Conservation (phyloP, 1,140 invertebrate genomes). For the Conopomorpha cramerella region DNA sequence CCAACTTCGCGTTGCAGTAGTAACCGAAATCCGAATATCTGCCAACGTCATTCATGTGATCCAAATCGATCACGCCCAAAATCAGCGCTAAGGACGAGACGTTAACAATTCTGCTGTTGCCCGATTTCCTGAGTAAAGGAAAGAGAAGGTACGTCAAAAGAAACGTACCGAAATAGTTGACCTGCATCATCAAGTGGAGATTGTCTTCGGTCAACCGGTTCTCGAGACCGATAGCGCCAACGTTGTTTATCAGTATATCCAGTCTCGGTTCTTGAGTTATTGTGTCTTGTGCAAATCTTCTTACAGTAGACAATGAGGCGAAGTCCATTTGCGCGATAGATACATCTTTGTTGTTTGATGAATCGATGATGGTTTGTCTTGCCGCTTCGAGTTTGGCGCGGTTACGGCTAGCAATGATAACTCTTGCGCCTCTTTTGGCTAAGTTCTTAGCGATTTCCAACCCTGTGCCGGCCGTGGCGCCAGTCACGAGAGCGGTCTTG, state of each 20-base stretch:
- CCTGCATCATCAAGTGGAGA: constrained; percentile 64
- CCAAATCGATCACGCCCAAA: no score
- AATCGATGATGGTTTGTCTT: constrained; percentile 18
- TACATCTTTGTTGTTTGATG: constrained; percentile 25
- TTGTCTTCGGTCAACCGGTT: constrained; percentile 61
- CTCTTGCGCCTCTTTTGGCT: constrained; percentile 65
- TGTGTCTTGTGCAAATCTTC: constrained; percentile 24
- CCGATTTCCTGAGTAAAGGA: constrained; percentile 44
- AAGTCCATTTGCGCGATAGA: constrained; percentile 28
- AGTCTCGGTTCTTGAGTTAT: constrained; percentile 54
- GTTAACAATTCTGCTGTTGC: constrained; percentile 68
- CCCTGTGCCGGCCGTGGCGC: constrained; percentile 81
- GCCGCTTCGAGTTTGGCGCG: constrained; percentile 54
- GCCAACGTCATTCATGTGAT: no score
- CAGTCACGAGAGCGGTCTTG: constrained; percentile 78
- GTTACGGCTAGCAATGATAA: constrained; percentile 72
- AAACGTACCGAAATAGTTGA: constrained; percentile 71
- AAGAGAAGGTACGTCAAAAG: constrained; percentile 67
- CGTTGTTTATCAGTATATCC: constrained; percentile 76
- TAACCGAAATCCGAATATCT: no score
- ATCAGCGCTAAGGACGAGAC: constrained; percentile 68
- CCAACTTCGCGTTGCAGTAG: constrained; percentile 78
- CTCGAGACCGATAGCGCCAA: constrained; percentile 45
- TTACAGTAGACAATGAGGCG: constrained; percentile 21
- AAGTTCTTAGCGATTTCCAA: constrained; percentile 72